Percentiles rank a stretch among this genome's conserved stretches.
phyloP scores from a whole-genome alignment of 2,797 vertebrate genomes.

The Lycodopsis pacificus region DNA sequence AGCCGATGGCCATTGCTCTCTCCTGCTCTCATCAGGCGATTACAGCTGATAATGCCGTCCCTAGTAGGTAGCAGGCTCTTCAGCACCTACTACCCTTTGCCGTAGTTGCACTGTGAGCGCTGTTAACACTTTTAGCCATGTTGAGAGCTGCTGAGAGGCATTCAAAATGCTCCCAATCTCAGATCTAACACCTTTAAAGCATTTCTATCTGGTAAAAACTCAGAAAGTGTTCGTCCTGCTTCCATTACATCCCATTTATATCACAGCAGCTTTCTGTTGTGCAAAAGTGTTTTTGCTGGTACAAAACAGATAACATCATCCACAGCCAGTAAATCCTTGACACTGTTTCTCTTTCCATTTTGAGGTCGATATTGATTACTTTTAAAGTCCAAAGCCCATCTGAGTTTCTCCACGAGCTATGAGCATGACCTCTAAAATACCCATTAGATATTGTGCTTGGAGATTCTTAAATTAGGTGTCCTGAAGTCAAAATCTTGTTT shows the following conservation, averaged over 20 bases:
- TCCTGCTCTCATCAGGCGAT: neutral
- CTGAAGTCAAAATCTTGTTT: conserved; percentile 21
- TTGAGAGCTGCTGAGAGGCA: neutral
- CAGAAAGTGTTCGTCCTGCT: neutral
- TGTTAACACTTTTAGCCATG: neutral
- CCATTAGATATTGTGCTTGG: conserved; percentile 16
- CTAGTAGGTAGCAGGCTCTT: no score
- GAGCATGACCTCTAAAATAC: conserved; percentile 33
- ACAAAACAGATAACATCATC: conserved; percentile 16
- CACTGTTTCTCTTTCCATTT: conserved; percentile 35
- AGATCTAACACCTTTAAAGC: neutral
- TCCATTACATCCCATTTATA: conserved; percentile 7
- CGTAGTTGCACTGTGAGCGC: neutral
- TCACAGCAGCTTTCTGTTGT: conserved; percentile 1
- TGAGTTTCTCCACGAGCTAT: conserved; percentile 20
- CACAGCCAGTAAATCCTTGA: neutral
- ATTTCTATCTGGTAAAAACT: conserved; percentile 2
- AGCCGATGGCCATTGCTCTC: neutral
- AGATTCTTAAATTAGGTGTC: neutral
- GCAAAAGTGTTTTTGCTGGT: neutral
- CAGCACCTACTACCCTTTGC: neutral
- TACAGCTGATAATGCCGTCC: neutral
- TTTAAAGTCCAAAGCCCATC: conserved; percentile 31
- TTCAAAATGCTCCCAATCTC: neutral
- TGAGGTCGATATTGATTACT: conserved; percentile 47